Percentiles rank a stretch among this genome's conserved stretches.
phyloP scores from a whole-genome alignment of 2,888 invertebrate species.

The Eupithecia dodoneata region DNA sequence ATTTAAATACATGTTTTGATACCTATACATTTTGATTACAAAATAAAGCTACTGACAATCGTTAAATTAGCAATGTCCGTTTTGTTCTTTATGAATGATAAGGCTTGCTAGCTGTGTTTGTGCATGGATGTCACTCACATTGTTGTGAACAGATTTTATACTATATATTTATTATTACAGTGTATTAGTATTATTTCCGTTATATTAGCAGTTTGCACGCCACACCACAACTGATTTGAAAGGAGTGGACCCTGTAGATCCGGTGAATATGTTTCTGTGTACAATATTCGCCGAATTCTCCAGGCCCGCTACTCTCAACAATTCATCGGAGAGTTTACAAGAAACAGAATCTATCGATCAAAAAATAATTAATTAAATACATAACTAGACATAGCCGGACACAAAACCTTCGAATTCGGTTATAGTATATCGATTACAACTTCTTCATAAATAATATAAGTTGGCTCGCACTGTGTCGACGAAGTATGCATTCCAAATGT shows the following conservation, averaged over 20 bases:
- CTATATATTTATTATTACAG: not conserved
- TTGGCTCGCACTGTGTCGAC: too few species aligned
- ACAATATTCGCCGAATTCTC: constrained; percentile 22
- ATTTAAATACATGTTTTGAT: not conserved
- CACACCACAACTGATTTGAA: constrained; percentile 7
- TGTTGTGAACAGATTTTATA: not conserved
- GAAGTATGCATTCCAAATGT: too few species aligned
- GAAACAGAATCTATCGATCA: too few species aligned
- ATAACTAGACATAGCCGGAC: too few species aligned
- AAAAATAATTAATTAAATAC: too few species aligned
- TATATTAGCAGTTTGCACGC: not conserved
- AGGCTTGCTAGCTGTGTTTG: not conserved
- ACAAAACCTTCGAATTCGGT: too few species aligned
- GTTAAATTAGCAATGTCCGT: not conserved
- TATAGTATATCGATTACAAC: too few species aligned
- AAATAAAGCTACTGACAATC: not conserved
- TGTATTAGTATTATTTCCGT: not conserved
- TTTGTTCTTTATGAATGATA: not conserved
- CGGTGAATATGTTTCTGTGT: constrained; percentile 29
- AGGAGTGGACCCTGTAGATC: constrained; percentile 33
- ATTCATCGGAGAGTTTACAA: not conserved
- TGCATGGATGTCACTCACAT: not conserved
- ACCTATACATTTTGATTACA: not conserved
- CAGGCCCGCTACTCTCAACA: constrained; percentile 20
- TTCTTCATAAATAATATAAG: too few species aligned